Evolutionary conservation across 2,888 invertebrate species (phyloP), one percentile per base, ranked within the genome.

Genomic region (Thumatha senex): DNA sequence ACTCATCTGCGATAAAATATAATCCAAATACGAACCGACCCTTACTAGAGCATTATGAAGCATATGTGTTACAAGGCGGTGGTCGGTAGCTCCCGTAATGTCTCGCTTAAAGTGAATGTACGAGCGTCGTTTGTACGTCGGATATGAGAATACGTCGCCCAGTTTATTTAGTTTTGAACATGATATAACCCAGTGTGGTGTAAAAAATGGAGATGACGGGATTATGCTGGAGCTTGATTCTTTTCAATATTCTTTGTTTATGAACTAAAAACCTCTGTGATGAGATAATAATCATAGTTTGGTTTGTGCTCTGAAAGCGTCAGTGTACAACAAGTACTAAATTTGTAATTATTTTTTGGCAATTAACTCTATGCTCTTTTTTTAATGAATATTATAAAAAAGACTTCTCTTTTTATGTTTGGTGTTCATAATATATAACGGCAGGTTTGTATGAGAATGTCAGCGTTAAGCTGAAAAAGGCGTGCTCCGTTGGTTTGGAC

Each of bases 141-240:
- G 57, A 60, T 57, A 57, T 60, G 53, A 62, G 54, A 63, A 52
- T 57, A 62, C 66, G 63, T 66, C 57, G 46, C 41, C 35, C 18
- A 48, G 62, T 60, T 63, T 64, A 52, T 64, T 63, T 55, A 52
- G 50, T 50, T 50, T 50, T 46, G 40, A 50, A 41, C 50, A 31
- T 46, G 35, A 50, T 40, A 40, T 45, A 40, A 36, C 45, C 50
- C 24, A 30, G 40, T 15, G 13, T 31, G 30, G 31, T 35, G 30
- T 14, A 45, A n/a, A 45, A 38, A 40, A 45, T 39, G 33, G 11
- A 31, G 40, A 40, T 40, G 24, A n/a, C 29, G 9, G 14, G 18
- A 24, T 4, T 24, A 35, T 13, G 34, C 36, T 42, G 18, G 4
- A 2, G 7, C n/a, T n/a, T 8, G 29, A 7, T 14, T 35, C n/a